These are phyloP conservation scores for Trachelipus rathkii DNA, from an alignment of 1,140 invertebrate species.

Conservation along the genomic window DNA sequence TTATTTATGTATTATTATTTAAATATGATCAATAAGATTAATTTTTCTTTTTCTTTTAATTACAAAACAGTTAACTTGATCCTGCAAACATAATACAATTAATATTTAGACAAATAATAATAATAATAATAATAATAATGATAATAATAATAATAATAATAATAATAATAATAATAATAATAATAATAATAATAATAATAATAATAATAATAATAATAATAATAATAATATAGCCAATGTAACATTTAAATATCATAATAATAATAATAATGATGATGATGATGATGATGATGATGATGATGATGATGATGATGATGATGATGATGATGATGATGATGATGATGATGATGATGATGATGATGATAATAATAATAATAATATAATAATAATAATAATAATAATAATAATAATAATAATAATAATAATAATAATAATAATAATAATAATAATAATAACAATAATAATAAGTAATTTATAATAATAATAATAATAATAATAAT, in stretches of 20 bases:
- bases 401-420: neutral
- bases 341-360: neutral
- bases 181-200: neutral
- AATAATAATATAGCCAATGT: neutral
- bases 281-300: neutral
- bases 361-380: too few relatives aligned
- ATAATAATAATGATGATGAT: neutral
- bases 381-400: neutral
- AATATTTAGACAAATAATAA: too few relatives aligned
- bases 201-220: neutral
- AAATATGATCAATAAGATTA: too few relatives aligned
- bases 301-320: neutral
- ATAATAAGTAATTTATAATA: too few relatives aligned
- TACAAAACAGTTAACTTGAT: too few relatives aligned
- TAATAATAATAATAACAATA: too few relatives aligned
- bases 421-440: neutral
- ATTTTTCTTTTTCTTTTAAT: too few relatives aligned
- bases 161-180: neutral
- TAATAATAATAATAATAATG: too few relatives aligned
- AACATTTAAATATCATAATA: too few relatives aligned
- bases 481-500: neutral
- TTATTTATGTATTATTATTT: too few relatives aligned
- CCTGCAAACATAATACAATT: too few relatives aligned
- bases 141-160: neutral
- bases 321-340: neutral